Conservation (phyloP, 1,140 invertebrate genomes). For the Antheraea mylitta region DNA sequence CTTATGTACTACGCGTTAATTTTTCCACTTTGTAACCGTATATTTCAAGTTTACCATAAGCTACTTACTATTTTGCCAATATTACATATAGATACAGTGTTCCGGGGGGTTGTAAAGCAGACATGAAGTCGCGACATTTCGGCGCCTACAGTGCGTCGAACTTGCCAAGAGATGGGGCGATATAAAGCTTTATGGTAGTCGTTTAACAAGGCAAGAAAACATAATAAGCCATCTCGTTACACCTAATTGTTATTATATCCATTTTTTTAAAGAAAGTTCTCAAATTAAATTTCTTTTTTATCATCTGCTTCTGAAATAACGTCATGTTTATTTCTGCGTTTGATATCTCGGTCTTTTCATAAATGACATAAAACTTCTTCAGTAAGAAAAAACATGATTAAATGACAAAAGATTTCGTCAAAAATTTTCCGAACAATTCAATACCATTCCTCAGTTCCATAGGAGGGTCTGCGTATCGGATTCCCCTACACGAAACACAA, state of each 20-base stretch:
- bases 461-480: conserved; percentile 54
- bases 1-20: too few relatives aligned
- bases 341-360: too few relatives aligned
- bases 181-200: too few relatives aligned
- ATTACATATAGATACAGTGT: conserved; percentile 1
- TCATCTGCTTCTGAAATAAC: too few relatives aligned
- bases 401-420: conserved; percentile 31
- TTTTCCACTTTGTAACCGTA: too few relatives aligned
- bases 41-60: too few relatives aligned
- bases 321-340: too few relatives aligned
- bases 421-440: conserved; percentile 51
- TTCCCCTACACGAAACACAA: conserved; percentile 70
- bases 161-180: conserved; percentile 8
- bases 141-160: conserved; percentile 28
- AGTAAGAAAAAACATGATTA: conserved; percentile 23
- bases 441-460: conserved; percentile 55
- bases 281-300: too few relatives aligned
- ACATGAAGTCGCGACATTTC: conserved; percentile 27
- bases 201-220: too few relatives aligned
- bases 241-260: too few relatives aligned
- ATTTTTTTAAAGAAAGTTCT: too few relatives aligned
- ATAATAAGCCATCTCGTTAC: too few relatives aligned
- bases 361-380: neutral
- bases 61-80: neutral
- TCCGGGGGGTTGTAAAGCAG: conserved; percentile 18